phyloP scores from a whole-genome alignment of 2,113 vertebrate species.

The Lipotes vexillifer region DNA sequence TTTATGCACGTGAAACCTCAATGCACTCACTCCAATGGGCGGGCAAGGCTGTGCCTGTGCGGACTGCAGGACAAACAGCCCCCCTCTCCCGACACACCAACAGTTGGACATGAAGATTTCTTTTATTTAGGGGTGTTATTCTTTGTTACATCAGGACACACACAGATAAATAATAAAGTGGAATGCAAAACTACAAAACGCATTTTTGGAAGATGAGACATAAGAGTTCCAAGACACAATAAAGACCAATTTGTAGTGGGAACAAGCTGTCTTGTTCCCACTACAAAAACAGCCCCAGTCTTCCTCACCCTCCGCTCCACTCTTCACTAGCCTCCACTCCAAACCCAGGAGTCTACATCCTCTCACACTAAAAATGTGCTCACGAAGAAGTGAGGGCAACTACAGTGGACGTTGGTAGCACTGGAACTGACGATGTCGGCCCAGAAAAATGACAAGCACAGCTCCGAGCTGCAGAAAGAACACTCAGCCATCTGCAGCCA shows the following conservation, averaged over 20 bases:
- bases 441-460: neutral
- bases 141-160: neutral
- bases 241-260: neutral
- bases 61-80: too few species aligned
- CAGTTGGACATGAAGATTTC: neutral
- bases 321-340: neutral
- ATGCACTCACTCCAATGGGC: accelerated
- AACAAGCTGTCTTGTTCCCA: neutral
- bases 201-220: neutral
- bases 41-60: neutral
- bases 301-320: too few species aligned
- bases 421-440: neutral
- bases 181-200: neutral
- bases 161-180: neutral
- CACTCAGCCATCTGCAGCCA: neutral
- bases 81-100: too few species aligned
- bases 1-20: neutral
- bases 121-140: too few species aligned
- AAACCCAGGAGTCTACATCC: neutral
- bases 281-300: neutral
- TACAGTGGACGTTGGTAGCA: too few species aligned
- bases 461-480: neutral
- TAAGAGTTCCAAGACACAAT: neutral
- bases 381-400: neutral
- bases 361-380: neutral